Evolutionary conservation across 2,888 invertebrate genomes (phyloP).

Genomic region (Desoria tigrina): DNA sequence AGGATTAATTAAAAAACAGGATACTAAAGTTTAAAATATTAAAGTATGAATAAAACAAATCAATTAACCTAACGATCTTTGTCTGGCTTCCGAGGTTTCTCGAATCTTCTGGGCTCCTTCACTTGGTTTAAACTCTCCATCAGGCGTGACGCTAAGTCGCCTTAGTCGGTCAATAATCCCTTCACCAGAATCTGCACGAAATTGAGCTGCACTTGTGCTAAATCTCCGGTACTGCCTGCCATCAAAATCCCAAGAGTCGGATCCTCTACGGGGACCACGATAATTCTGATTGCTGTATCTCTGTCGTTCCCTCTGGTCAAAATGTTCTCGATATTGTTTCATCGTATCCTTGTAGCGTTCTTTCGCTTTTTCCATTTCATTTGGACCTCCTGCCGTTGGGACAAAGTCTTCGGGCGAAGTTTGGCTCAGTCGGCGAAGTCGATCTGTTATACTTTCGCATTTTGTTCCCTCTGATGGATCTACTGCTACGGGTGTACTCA

Average conservation of each 20-base stretch:
- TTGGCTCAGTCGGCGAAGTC: constrained; percentile 39
- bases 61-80: neutral
- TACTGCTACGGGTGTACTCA: too few species aligned
- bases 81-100: constrained; percentile 9
- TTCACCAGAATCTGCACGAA: constrained; percentile 9
- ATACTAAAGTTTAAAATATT: neutral
- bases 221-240: neutral
- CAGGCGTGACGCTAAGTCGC: constrained; percentile 34
- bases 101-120: constrained; percentile 20
- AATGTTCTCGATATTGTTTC: neutral
- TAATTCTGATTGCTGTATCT: neutral
- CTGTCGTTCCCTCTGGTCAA: neutral
- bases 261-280: neutral
- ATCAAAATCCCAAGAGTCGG: neutral
- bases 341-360: neutral
- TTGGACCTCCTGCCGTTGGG: constrained; percentile 13
- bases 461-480: neutral
- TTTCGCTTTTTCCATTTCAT: neutral
- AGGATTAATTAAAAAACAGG: too few species aligned
- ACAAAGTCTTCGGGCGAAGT: constrained; percentile 32
- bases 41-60: neutral
- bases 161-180: constrained; percentile 33
- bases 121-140: constrained; percentile 37
- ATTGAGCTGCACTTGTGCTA: neutral
- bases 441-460: constrained; percentile 23